A percentile compares a stretch with the other conserved stretches of the same genome.
These are phyloP conservation scores for Neostethus bicornis DNA, from an alignment of 2,797 vertebrate species.

Conservation along the genomic window DNA sequence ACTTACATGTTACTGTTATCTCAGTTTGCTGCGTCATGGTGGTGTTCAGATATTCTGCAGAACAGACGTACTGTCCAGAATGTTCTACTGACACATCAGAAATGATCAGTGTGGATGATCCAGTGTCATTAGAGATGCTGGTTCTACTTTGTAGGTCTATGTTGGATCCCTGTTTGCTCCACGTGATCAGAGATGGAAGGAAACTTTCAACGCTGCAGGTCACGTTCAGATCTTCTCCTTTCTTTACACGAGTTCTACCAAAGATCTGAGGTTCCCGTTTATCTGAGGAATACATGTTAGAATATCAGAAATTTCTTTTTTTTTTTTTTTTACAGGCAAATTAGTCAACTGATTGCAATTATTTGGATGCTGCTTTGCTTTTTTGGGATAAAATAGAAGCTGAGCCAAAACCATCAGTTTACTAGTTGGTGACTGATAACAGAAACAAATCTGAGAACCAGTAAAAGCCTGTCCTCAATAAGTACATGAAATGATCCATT, in stretches of 20 bases:
- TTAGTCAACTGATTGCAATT: too few relatives aligned
- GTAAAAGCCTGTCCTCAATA: too few relatives aligned
- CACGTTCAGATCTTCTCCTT: conserved; percentile 31
- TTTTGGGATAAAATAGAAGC: too few relatives aligned
- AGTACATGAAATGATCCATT: too few relatives aligned
- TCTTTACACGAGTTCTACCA: background rate
- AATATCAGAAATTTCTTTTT: too few relatives aligned
- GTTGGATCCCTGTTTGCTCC: conserved; percentile 16
- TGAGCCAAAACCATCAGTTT: too few relatives aligned
- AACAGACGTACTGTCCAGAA: conserved; percentile 54
- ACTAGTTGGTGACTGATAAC: too few relatives aligned
- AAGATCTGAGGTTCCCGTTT: conserved; percentile 21
- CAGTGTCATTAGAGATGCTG: conserved; percentile 37
- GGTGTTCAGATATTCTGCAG: conserved; percentile 13
- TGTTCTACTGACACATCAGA: conserved; percentile 25
- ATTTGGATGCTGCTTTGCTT: too few relatives aligned
- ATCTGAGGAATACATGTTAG: too few relatives aligned
- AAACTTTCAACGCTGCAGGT: conserved; percentile 59
- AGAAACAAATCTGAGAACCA: too few relatives aligned
- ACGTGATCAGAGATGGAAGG: conserved; percentile 35
- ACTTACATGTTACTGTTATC: conserved; percentile 50
- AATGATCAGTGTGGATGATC: conserved; percentile 29
- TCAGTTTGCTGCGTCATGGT: background rate
- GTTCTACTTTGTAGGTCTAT: conserved; percentile 19
- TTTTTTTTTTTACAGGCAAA: too few relatives aligned